A percentile compares a stretch with the other conserved stretches of the same genome.
phyloP scores from a whole-genome alignment of 2,888 invertebrate genomes.

The Galeopsomyia nigrocyanea region DNA sequence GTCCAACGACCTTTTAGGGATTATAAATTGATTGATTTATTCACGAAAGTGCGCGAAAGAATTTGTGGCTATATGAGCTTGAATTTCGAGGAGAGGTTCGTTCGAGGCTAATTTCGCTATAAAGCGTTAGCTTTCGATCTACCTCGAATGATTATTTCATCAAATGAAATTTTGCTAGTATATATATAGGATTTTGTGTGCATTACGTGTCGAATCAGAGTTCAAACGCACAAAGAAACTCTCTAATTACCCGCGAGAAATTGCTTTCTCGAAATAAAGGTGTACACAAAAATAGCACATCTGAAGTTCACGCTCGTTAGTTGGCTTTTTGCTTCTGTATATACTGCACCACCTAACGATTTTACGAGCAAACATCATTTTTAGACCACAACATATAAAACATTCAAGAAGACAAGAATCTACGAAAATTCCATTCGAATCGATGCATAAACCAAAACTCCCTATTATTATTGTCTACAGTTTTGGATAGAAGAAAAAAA shows the following conservation, averaged over 20 bases:
- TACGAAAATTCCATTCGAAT: too few relatives aligned
- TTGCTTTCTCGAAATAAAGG: slow-evolving; percentile 16
- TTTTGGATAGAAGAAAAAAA: too few relatives aligned
- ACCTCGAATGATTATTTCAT: too few relatives aligned
- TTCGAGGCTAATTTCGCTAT: too few relatives aligned
- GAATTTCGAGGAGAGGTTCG: too few relatives aligned
- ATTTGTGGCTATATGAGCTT: too few relatives aligned
- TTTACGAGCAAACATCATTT: not conserved
- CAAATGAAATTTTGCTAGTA: too few relatives aligned
- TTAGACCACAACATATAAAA: not conserved
- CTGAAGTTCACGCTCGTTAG: slow-evolving; percentile 28
- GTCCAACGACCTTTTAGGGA: too few relatives aligned
- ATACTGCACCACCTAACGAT: too few relatives aligned
- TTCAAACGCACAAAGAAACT: not conserved
- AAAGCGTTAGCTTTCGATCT: too few relatives aligned
- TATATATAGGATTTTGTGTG: not conserved
- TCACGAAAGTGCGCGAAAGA: slow-evolving; percentile 1
- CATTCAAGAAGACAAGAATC: slow-evolving; percentile 1
- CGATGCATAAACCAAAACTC: too few relatives aligned
- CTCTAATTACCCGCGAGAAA: slow-evolving; percentile 28
- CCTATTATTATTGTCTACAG: too few relatives aligned
- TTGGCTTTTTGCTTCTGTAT: slow-evolving; percentile 5
- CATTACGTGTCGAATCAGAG: not conserved
- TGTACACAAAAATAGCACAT: slow-evolving; percentile 16
- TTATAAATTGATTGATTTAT: slow-evolving; percentile 35